Percentiles rank a stretch among this genome's conserved stretches.
These are phyloP conservation scores for Sesamia inferens DNA, from an alignment of 2,888 invertebrate genomes.

Conservation along the genomic window DNA sequence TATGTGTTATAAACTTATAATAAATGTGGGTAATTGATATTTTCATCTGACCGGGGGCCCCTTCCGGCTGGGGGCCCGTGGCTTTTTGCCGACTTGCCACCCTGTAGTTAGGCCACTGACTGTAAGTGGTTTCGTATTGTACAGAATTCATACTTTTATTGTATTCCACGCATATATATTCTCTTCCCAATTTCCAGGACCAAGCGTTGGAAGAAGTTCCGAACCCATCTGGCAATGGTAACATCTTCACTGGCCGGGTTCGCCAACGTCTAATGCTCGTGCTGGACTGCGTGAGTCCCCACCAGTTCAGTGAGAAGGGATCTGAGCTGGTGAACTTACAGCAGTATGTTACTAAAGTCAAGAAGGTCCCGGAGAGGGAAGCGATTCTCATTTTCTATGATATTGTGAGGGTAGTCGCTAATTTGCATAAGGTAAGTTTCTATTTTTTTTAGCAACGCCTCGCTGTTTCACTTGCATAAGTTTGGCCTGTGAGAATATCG, in stretches of 20 bases:
- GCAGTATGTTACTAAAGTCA: constrained; percentile 94
- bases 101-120: too few relatives aligned
- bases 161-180: background rate
- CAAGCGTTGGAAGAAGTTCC: constrained; percentile 92
- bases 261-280: constrained; percentile 92
- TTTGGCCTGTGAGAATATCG: too few relatives aligned
- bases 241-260: constrained; percentile 90
- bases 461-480: too few relatives aligned
- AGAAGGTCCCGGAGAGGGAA: constrained; percentile 93
- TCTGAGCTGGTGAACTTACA: constrained; percentile 92
- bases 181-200: constrained; percentile 87
- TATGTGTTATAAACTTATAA: too few relatives aligned
- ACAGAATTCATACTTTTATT: too few relatives aligned
- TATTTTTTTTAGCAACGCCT: too few relatives aligned
- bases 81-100: too few relatives aligned
- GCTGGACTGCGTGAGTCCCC: constrained; percentile 93
- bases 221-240: constrained; percentile 83
- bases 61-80: too few relatives aligned
- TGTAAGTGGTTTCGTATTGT: too few relatives aligned
- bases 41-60: too few relatives aligned
- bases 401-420: constrained; percentile 93
- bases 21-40: too few relatives aligned
- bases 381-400: constrained; percentile 93
- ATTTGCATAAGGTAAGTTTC: constrained; percentile 91
- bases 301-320: constrained; percentile 90